Base-by-base conservation (phyloP, 92 coral and sea anemone genomes). In the Nematostella vectensis region DNA sequence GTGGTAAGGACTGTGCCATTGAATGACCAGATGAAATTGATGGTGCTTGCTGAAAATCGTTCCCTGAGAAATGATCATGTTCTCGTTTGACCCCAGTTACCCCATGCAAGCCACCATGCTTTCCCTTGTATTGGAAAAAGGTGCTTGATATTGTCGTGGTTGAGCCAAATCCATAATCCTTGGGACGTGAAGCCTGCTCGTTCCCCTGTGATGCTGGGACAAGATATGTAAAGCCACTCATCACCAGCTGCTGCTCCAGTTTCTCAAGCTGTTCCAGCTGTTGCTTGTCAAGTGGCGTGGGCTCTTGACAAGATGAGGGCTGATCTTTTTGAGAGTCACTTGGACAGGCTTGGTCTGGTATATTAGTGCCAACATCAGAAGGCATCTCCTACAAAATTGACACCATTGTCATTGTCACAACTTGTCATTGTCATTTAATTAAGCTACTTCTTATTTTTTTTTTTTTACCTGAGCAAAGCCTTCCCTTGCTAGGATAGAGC, bases 401-500 rank as follows among this genome's bases (percentile, higher is more conserved):
- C n/a, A n/a, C n/a, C n/a, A n/a, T n/a, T n/a, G n/a, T n/a, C n/a
- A n/a, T 37, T 37, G 44, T 37, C 44, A 37, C 10, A n/a, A 10
- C 44, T 37, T n/a, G n/a, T n/a, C n/a, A n/a, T n/a, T n/a, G n/a
- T n/a, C n/a, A n/a, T n/a, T n/a, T n/a, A n/a, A n/a, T n/a, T n/a
- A n/a, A n/a, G n/a, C n/a, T n/a, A n/a, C n/a, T n/a, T n/a, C n/a
- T n/a, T n/a, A n/a, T n/a, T n/a, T n/a, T n/a, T n/a, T n/a, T n/a
- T n/a, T n/a, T n/a, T n/a, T n/a, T 51, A 72, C 85, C 76, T 72
- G 56, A 23, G 85, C 85, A 48, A 65, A 48, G 29, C 80, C 80
- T 67, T 79, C 85, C 20, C 68, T 63, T 20, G 68, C 70, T 4
- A 79, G 71, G 10, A 79, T 48, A 21, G 62, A 64, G 25, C 85